Evolutionary conservation across 2,888 invertebrate genomes (phyloP), one percentile per base, ranked within the genome.

Genomic region (Idaea dimidiata): DNA sequence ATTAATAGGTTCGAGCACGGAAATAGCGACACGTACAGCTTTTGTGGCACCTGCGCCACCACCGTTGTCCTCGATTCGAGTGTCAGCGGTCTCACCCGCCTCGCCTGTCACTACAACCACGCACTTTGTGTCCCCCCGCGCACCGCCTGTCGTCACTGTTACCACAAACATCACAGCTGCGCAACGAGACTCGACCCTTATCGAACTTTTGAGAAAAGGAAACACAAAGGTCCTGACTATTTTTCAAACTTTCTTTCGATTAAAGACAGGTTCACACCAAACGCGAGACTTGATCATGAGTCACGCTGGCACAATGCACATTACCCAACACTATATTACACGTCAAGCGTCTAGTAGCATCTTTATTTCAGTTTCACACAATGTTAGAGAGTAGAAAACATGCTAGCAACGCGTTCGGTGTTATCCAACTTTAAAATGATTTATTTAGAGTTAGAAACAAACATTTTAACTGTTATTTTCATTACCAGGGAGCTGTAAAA

Each of bases 111-210:
- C 84, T 87, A 93, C 79, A 92, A 94, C 75, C 75, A 68, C 83
- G 5, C 91, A 89, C 62, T 93, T 84, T 71, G 85, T 82, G 70
- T 89, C 94, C 0, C 92, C 89, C 69, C 88, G 87, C 75, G 88
- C 86, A 7, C 91, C 91, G 7, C 88, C 83, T 59, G 87, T 83
- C 63, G 87, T 80, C 76, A 89, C 82, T 0, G 79, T 86, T 17
- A 86, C 93, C 62, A 78, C 87, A 31, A 87, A 75, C 61, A 76
- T 80, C 18, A 78, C 78, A 59, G 70, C 82, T 10, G 74, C 79
- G 57, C 94, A 94, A 63, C 95, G 96, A 83, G 96, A 96, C 70
- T 96, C 96, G 66, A 96, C 96, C 5, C 89, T 97, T 57, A 96
- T 96, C 68, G 97, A 96, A 83, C 92, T 97, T 62, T 89, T 97